Evolutionary conservation across 2,797 vertebrate species (phyloP).

Genomic region (Pelobates cultripes): DNA sequence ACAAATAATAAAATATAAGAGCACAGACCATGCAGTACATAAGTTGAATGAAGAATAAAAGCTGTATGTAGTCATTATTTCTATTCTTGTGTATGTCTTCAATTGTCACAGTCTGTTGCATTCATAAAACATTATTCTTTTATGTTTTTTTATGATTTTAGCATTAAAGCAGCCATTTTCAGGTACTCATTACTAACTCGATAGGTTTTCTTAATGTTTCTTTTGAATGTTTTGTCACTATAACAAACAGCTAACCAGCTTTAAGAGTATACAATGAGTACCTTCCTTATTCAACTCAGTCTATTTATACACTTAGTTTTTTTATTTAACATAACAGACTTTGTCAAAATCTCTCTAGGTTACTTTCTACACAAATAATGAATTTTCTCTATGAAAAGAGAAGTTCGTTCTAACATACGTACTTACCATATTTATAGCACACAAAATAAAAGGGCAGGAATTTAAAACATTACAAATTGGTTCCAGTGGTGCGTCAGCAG

Average conservation of each 20-base stretch:
- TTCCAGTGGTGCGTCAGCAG: not conserved
- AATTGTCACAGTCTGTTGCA: not conserved
- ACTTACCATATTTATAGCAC: not conserved
- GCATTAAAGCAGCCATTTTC: not conserved
- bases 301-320: conserved; percentile 19
- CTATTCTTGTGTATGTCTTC: not conserved
- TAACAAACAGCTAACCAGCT: conserved; percentile 4
- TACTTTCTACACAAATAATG: conserved; percentile 2
- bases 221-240: conserved; percentile 1
- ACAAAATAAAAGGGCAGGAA: not conserved
- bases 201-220: not conserved
- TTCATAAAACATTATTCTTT: conserved; percentile 5
- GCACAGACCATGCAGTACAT: not conserved
- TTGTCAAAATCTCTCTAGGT: conserved; percentile 16
- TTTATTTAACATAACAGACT: not conserved
- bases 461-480: not conserved
- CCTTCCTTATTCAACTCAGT: not conserved
- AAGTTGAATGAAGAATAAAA: not conserved
- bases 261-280: not conserved
- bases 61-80: not conserved
- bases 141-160: not conserved
- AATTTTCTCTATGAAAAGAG: not conserved
- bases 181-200: not conserved
- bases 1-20: not conserved
- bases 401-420: not conserved